Conservation (phyloP, 2,888 invertebrate genomes). For the Volucella inflata region DNA sequence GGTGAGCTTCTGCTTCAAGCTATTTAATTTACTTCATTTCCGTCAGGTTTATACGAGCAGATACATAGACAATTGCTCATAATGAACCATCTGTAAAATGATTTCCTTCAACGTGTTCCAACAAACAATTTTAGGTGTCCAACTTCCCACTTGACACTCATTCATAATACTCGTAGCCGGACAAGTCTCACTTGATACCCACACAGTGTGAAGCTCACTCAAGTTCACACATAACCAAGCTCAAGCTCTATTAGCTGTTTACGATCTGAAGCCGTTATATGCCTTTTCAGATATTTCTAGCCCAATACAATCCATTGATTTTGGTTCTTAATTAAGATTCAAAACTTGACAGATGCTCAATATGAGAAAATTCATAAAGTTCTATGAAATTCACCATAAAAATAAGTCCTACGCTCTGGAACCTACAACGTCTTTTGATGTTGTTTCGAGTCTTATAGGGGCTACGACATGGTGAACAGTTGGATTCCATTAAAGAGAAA, state of each 20-base stretch:
- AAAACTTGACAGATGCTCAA: slow-evolving; percentile 9
- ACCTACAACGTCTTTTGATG: not conserved
- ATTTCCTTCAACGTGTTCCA: slow-evolving; percentile 9
- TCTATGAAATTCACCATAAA: slow-evolving; percentile 26
- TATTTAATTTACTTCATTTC: slow-evolving; percentile 33
- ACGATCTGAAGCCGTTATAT: slow-evolving; percentile 24
- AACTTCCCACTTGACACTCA: slow-evolving; percentile 49
- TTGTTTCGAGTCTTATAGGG: not conserved
- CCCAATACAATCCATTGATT: slow-evolving; percentile 5
- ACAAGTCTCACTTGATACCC: not conserved
- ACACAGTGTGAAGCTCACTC: slow-evolving; percentile 12
- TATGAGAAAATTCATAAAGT: slow-evolving; percentile 9
- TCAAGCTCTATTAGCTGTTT: slow-evolving; percentile 46
- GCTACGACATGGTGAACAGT: not conserved
- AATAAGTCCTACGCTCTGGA: slow-evolving; percentile 31
- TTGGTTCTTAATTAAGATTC: slow-evolving; percentile 15
- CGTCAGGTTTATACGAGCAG: slow-evolving; percentile 17
- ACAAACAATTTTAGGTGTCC: not conserved
- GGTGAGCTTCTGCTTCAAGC: slow-evolving; percentile 10
- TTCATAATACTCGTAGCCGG: not conserved
- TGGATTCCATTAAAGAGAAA: slow-evolving; percentile 11
- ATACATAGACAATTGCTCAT: slow-evolving; percentile 15
- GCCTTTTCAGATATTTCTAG: not conserved
- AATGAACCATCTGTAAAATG: slow-evolving; percentile 23
- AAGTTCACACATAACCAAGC: slow-evolving; percentile 40